These are phyloP conservation scores for Hemiscyllium ocellatum DNA, from an alignment of 2,113 vertebrate genomes.

Conservation along the genomic window DNA sequence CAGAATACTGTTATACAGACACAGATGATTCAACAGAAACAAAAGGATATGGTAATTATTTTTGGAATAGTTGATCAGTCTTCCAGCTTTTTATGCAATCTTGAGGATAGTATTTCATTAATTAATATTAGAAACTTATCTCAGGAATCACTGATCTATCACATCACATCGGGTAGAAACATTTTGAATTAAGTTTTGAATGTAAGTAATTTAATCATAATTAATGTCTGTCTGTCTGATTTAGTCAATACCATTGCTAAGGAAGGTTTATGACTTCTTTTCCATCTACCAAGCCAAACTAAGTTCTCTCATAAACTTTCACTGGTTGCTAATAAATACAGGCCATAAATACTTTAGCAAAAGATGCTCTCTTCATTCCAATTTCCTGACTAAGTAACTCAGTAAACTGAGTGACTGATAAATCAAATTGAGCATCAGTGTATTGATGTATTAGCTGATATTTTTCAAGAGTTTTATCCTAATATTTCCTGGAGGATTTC, in stretches of 20 bases:
- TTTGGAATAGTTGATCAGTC: background rate
- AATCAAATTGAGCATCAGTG: background rate
- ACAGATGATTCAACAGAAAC: background rate
- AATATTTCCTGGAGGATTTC: background rate
- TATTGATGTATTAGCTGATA: background rate
- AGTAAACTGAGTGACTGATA: background rate
- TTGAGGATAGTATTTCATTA: background rate
- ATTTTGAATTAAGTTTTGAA: background rate
- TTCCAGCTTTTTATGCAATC: background rate
- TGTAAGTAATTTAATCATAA: background rate
- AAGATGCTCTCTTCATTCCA: background rate
- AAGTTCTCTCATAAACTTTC: background rate
- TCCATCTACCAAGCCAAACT: background rate
- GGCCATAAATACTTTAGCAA: background rate
- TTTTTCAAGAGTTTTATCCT: background rate
- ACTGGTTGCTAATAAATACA: background rate
- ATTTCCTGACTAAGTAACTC: background rate
- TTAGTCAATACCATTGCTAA: background rate
- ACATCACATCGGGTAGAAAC: no score
- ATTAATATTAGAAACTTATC: background rate
- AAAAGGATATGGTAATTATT: constrained; percentile 29
- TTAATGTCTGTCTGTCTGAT: background rate
- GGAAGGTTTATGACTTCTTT: background rate
- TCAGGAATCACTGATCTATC: background rate
- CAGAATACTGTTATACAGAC: background rate